Conservation (phyloP, 2,113 vertebrate species). For the Sinocyclocheilus anophthalmus region DNA sequence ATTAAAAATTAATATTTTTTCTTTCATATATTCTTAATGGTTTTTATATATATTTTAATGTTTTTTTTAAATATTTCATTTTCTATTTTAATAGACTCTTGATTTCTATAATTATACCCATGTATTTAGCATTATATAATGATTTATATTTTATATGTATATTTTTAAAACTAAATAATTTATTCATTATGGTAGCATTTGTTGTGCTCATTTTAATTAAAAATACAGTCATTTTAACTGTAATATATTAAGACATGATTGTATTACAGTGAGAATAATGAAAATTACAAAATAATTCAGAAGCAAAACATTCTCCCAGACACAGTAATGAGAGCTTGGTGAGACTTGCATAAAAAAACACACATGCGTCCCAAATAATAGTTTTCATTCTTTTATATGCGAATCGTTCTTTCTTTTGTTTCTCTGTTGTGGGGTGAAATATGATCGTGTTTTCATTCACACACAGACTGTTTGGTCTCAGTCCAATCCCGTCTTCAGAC, state of each 20-base stretch:
- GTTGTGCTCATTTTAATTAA: background rate
- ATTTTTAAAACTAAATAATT: background rate
- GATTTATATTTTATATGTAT: background rate
- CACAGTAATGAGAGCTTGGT: background rate
- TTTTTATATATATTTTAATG: no score
- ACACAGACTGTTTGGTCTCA: background rate
- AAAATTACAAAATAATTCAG: background rate
- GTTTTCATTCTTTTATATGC: no score
- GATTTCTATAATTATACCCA: background rate
- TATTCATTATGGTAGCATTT: background rate
- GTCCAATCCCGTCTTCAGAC: constrained; percentile 36
- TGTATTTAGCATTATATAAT: background rate
- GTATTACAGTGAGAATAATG: background rate
- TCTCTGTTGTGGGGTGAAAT: background rate
- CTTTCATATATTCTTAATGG: no score
- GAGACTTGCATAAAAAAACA: no score
- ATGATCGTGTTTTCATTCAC: constrained; percentile 5
- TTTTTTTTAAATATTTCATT: no score
- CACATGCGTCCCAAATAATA: no score
- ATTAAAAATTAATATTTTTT: background rate
- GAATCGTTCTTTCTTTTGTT: background rate
- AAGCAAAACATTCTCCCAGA: background rate
- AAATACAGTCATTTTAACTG: background rate
- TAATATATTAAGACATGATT: background rate
- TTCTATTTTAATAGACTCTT: background rate